Conservation (phyloP, 2,113 vertebrate species). For the Oryzias celebensis region DNA sequence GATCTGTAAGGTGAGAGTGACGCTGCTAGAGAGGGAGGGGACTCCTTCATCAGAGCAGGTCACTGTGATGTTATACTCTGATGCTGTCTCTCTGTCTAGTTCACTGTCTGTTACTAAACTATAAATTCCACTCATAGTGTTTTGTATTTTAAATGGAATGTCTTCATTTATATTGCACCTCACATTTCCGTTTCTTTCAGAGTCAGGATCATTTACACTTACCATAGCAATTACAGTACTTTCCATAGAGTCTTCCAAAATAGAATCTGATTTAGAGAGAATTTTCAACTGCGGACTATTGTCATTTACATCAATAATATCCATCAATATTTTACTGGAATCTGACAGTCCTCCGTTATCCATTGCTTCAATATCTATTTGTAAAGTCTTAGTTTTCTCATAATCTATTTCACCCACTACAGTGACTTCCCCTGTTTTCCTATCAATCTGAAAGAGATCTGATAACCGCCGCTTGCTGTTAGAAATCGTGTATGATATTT, state of each 20-base stretch:
- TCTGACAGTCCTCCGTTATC: conserved; percentile 73
- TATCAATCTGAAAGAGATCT: conserved; percentile 71
- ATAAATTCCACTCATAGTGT: conserved; percentile 63
- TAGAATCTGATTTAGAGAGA: conserved; percentile 50
- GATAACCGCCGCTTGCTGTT: conserved; percentile 39
- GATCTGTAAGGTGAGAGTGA: conserved; percentile 36
- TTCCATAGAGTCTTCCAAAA: conserved; percentile 62
- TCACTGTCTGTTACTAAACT: conserved; percentile 49
- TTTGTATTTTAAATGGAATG: conserved; percentile 51
- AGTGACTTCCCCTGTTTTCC: conserved; percentile 65
- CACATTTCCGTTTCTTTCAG: conserved; percentile 63
- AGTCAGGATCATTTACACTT: conserved; percentile 68
- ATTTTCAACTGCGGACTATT: conserved; percentile 76
- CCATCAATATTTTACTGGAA: conserved; percentile 74
- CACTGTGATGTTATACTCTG: conserved; percentile 26
- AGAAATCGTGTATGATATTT: conserved; percentile 75
- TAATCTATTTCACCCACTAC: conserved; percentile 74
- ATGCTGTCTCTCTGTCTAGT: conserved; percentile 41
- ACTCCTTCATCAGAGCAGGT: conserved; percentile 30
- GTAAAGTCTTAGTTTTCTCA: conserved; percentile 69
- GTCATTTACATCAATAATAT: conserved; percentile 79
- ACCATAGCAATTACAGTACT: conserved; percentile 62
- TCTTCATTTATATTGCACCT: conserved; percentile 36
- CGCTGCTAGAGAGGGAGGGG: conserved; percentile 36
- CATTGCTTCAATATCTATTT: conserved; percentile 74